Percentiles rank a stretch among this genome's conserved stretches.
Conservation (phyloP, 2,797 vertebrate genomes). For the Pterois miles region DNA sequence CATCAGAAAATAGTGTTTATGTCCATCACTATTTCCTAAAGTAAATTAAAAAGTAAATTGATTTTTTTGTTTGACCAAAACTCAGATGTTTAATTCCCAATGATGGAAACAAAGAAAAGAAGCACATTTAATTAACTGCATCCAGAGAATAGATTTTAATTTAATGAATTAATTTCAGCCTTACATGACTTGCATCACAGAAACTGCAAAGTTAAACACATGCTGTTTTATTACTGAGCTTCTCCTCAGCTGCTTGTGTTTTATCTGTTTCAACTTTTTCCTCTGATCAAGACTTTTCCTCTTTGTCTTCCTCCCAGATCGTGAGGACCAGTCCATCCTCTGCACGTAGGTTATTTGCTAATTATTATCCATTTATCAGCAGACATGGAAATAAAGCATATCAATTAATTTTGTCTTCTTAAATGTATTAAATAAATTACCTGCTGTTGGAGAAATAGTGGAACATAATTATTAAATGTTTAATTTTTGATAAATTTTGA, state of each 20-base stretch:
- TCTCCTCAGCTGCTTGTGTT: background rate
- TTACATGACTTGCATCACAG: background rate
- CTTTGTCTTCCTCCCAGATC: conserved; percentile 73
- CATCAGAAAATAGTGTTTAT: background rate
- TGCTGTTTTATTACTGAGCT: background rate
- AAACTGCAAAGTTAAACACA: background rate
- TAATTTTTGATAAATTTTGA: too few relatives aligned
- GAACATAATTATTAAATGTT: too few relatives aligned
- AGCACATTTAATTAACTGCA: background rate
- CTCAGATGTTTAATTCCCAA: background rate
- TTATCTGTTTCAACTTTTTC: background rate
- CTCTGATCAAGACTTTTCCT: background rate
- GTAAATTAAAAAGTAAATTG: too few relatives aligned
- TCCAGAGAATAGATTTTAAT: background rate
- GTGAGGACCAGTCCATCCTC: conserved; percentile 98
- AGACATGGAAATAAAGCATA: too few relatives aligned
- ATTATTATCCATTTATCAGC: too few relatives aligned
- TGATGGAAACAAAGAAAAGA: background rate
- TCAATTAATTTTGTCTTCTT: too few relatives aligned
- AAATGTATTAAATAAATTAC: too few relatives aligned
- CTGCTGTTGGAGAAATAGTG: too few relatives aligned
- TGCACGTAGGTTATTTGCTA: conserved; percentile 99
- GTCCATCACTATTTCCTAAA: background rate
- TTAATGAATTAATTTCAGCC: background rate
- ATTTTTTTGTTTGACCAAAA: background rate